These are phyloP conservation scores for Prosopocoilus inquinatus DNA, from an alignment of 2,888 invertebrate species.

Conservation along the genomic window DNA sequence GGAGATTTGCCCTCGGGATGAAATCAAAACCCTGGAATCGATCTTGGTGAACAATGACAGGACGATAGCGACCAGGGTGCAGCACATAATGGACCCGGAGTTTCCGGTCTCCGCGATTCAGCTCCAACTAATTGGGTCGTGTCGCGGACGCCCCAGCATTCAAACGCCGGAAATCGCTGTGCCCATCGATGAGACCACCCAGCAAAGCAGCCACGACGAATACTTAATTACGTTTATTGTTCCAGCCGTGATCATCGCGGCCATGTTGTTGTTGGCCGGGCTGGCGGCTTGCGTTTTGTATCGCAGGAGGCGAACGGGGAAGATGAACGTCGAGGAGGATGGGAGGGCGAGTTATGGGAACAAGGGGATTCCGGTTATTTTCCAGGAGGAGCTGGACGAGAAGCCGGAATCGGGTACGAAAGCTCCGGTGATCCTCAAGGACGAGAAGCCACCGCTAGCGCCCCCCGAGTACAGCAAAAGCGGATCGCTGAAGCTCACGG, in stretches of 20 bases:
- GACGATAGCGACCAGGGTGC: conserved; percentile 59
- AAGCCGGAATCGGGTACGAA: conserved; percentile 87
- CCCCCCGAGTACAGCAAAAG: conserved; percentile 72
- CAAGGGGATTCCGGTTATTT: conserved; percentile 90
- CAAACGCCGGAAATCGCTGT: conserved; percentile 30
- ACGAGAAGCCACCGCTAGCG: conserved; percentile 90
- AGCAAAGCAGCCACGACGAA: conserved; percentile 56
- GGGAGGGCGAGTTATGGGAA: conserved; percentile 80
- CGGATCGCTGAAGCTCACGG: conserved; percentile 47
- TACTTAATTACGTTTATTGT: conserved; percentile 82
- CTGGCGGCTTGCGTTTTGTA: conserved; percentile 87
- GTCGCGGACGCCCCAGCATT: conserved; percentile 47
- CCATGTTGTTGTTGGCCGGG: conserved; percentile 83
- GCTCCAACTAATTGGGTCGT: conserved; percentile 61
- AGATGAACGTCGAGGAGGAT: conserved; percentile 80
- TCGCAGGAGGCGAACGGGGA: conserved; percentile 74
- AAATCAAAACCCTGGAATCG: conserved; percentile 70
- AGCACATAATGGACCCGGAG: conserved; percentile 67
- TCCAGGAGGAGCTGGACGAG: conserved; percentile 94
- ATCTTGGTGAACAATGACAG: conserved; percentile 66
- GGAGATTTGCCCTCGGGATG: conserved; percentile 72
- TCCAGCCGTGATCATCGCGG: conserved; percentile 83
- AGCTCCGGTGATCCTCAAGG: conserved; percentile 90
- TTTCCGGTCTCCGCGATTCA: conserved; percentile 67
- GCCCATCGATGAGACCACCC: conserved; percentile 49